These are phyloP conservation scores for Beris chalybata DNA, from an alignment of 2,888 invertebrate genomes.

Conservation along the genomic window DNA sequence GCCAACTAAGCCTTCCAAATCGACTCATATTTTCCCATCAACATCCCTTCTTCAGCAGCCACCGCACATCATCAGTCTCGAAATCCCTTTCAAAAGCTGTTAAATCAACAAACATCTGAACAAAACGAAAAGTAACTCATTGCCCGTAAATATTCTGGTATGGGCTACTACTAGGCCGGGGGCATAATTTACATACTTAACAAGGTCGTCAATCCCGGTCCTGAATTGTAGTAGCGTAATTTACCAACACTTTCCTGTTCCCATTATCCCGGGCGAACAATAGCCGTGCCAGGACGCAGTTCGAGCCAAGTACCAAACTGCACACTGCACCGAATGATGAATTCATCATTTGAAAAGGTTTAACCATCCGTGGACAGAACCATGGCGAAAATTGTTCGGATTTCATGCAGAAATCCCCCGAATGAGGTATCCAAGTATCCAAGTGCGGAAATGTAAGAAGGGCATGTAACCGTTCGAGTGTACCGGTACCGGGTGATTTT, in stretches of 20 bases:
- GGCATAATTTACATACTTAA: constrained; percentile 27
- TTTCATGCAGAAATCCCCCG: no score
- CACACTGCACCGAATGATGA: background rate
- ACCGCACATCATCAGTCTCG: no score
- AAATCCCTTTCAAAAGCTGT: constrained; percentile 3
- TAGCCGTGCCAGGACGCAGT: constrained; percentile 1
- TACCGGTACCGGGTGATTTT: background rate
- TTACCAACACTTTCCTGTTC: constrained; percentile 28
- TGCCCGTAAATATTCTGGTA: constrained; percentile 17
- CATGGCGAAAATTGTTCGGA: no score
- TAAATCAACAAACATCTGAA: constrained; percentile 25
- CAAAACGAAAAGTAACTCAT: constrained; percentile 20
- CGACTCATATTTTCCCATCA: no score
- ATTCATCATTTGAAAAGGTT: constrained; percentile 19
- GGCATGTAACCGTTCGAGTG: no score
- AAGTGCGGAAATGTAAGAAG: no score
- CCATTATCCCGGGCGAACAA: constrained; percentile 27
- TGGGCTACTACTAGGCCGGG: constrained; percentile 4
- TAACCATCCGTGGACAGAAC: constrained; percentile 27
- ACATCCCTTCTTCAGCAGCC: no score
- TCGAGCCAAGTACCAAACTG: background rate
- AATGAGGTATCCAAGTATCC: no score
- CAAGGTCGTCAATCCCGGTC: constrained; percentile 24
- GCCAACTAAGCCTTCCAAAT: no score
- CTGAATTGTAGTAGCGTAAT: constrained; percentile 20